These are phyloP conservation scores for Cephalopholis sonnerati DNA, from an alignment of 2,113 vertebrate genomes.

Conservation along the genomic window DNA sequence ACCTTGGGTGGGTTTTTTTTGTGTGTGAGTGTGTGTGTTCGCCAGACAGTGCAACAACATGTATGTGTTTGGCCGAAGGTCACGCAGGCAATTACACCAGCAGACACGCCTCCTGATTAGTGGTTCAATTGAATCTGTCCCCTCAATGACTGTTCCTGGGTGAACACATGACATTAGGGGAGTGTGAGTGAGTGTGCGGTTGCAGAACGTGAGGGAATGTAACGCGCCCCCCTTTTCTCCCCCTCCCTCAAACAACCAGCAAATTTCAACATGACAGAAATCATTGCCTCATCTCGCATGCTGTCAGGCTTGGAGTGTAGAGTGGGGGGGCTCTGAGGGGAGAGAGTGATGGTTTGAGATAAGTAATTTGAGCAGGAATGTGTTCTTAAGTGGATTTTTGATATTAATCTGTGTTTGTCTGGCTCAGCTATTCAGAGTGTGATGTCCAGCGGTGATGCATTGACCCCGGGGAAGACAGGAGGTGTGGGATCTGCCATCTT, in stretches of 20 bases:
- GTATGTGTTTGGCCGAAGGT: conserved; percentile 43
- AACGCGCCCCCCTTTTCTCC: neutral
- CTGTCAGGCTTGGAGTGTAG: conserved; percentile 25
- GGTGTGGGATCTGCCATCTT: conserved; percentile 93
- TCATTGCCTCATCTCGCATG: conserved; percentile 62
- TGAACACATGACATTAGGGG: conserved; percentile 31
- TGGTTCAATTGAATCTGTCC: conserved; percentile 59
- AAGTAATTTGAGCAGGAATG: conserved; percentile 23
- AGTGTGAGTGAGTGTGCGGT: conserved; percentile 17
- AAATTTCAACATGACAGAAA: conserved; percentile 52
- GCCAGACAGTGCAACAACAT: conserved; percentile 27
- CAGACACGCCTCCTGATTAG: conserved; percentile 52
- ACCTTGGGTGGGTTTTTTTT: conserved; percentile 47
- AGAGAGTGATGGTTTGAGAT: conserved; percentile 22
- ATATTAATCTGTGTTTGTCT: conserved; percentile 48
- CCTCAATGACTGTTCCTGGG: conserved; percentile 33
- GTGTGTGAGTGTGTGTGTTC: conserved; percentile 13
- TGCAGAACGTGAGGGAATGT: conserved; percentile 40
- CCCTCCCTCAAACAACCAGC: conserved; percentile 17
- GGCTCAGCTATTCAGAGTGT: conserved; percentile 93
- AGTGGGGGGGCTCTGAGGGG: neutral
- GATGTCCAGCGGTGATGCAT: conserved; percentile 91
- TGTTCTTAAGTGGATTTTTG: conserved; percentile 19
- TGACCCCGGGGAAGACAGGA: conserved; percentile 91
- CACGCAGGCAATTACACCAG: conserved; percentile 31